Conservation (phyloP, 1,140 invertebrate genomes). For the Portunus trituberculatus region DNA sequence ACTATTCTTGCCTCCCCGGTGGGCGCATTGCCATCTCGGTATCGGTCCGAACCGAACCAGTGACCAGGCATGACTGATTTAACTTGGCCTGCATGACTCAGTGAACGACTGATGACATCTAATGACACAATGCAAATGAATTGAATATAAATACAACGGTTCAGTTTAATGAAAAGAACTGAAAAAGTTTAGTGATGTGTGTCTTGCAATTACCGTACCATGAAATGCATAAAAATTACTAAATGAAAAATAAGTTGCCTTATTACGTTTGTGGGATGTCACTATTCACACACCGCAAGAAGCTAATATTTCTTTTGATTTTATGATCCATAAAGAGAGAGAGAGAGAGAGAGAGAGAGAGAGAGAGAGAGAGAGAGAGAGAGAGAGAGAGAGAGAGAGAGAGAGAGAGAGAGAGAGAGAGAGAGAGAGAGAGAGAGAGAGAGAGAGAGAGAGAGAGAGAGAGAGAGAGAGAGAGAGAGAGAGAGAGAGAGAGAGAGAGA, state of each 20-base stretch:
- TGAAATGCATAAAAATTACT: background rate
- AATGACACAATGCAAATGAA: background rate
- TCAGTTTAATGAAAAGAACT: background rate
- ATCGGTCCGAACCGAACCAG: background rate
- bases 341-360: too few species aligned
- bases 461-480: too few species aligned
- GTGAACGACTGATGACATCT: background rate
- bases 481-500: too few species aligned
- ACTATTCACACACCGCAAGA: background rate
- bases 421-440: too few species aligned
- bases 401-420: too few species aligned
- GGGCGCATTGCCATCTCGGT: conserved; percentile 24
- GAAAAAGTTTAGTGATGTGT: background rate
- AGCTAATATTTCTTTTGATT: too few species aligned
- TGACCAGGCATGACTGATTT: background rate
- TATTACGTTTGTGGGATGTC: background rate
- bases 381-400: too few species aligned
- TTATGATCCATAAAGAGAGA: too few species aligned
- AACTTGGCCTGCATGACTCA: background rate
- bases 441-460: too few species aligned
- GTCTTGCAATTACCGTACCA: background rate
- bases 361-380: too few species aligned
- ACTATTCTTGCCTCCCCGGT: background rate
- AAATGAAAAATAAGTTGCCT: background rate
- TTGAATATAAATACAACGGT: background rate